Percentiles rank a stretch among this genome's conserved stretches.
Evolutionary conservation across 2,113 vertebrate genomes (phyloP).

Genomic region (Typhlomys cinereus): DNA sequence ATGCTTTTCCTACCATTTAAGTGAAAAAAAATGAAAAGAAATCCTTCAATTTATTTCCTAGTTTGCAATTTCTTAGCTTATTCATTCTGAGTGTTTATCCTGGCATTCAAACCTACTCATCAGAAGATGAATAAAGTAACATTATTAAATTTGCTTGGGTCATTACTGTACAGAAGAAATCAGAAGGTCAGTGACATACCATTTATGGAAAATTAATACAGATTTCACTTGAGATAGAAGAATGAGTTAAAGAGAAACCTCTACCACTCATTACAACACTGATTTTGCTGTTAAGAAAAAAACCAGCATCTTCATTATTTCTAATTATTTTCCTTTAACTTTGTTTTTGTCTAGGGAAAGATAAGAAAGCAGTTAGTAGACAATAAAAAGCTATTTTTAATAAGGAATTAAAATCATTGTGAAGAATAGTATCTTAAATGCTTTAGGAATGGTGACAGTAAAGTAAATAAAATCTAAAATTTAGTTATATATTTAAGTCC

Average conservation of each 20-base stretch:
- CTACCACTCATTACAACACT: neutral
- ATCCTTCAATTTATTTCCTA: neutral
- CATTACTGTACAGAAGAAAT: neutral
- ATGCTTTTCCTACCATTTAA: neutral
- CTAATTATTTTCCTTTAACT: neutral
- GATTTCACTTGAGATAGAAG: neutral
- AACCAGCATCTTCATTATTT: neutral
- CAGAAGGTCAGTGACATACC: neutral
- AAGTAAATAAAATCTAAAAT: neutral
- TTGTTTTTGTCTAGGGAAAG: neutral
- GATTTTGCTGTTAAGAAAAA: constrained; percentile 2
- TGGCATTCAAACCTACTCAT: neutral
- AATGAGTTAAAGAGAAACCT: neutral
- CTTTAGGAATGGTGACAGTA: neutral
- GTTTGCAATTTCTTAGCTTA: constrained; percentile 10
- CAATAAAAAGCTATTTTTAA: neutral
- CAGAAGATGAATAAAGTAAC: neutral
- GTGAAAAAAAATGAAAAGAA: neutral
- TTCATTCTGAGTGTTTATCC: neutral
- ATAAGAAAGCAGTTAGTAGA: neutral
- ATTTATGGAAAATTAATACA: neutral
- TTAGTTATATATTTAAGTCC: neutral
- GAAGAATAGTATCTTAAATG: neutral
- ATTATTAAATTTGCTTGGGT: constrained; percentile 31
- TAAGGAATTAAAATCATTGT: neutral